Conservation (phyloP, 2,888 invertebrate genomes). For the Agrypnus murinus region DNA sequence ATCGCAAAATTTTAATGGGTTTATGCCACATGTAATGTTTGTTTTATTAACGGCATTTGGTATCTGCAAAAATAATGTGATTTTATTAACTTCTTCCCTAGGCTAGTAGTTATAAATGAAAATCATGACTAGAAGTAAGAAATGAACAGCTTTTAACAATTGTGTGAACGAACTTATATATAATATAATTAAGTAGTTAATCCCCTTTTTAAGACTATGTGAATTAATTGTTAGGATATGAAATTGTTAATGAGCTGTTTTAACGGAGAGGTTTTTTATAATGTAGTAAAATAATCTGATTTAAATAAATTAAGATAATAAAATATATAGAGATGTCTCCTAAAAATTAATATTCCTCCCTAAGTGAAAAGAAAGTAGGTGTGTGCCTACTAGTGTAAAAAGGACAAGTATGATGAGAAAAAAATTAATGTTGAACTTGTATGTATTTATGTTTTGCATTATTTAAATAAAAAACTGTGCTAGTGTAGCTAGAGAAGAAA, state of each 20-base stretch:
- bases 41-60: too few species aligned
- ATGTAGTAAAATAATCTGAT: too few species aligned
- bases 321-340: constrained; percentile 21
- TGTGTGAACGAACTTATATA: constrained; percentile 14
- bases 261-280: neutral
- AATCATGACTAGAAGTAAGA: neutral
- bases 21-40: too few species aligned
- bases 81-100: too few species aligned
- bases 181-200: constrained; percentile 29
- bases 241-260: constrained; percentile 28
- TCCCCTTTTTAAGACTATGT: constrained; percentile 28
- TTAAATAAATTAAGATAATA: neutral
- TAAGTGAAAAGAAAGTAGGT: constrained; percentile 44
- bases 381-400: constrained; percentile 49
- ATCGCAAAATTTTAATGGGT: too few species aligned
- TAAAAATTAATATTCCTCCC: constrained; percentile 6
- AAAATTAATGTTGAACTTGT: constrained; percentile 62
- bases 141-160: constrained; percentile 13
- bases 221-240: constrained; percentile 34
- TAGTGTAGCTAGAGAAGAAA: constrained; percentile 55
- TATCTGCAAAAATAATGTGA: too few species aligned
- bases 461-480: constrained; percentile 56
- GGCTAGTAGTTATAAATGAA: too few species aligned
- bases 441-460: constrained; percentile 64
- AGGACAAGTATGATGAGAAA: constrained; percentile 52